These are phyloP conservation scores for Tigriopus californicus DNA, from an alignment of 2,888 invertebrate species.

Conservation along the genomic window DNA sequence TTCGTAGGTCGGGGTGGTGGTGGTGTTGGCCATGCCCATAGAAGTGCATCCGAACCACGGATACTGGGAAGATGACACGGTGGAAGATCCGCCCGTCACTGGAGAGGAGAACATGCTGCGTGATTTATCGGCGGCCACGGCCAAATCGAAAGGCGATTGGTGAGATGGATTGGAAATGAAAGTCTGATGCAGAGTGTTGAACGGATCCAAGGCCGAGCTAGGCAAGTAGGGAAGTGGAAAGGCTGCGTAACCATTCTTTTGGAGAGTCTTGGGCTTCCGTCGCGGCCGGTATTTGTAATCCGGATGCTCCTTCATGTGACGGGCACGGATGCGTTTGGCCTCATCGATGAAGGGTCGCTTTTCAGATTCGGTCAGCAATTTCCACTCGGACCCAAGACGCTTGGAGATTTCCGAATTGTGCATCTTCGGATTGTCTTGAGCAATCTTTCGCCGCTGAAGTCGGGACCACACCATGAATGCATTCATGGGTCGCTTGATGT, in stretches of 20 bases:
- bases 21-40: background rate
- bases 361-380: constrained; percentile 59
- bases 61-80: background rate
- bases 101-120: constrained; percentile 24
- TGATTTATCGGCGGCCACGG: constrained; percentile 45
- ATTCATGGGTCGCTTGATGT: constrained; percentile 86
- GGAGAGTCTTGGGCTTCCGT: constrained; percentile 26
- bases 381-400: constrained; percentile 76
- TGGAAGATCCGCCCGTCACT: background rate
- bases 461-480: constrained; percentile 89
- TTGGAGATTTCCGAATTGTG: constrained; percentile 92
- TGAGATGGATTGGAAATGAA: constrained; percentile 20
- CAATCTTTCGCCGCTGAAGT: constrained; percentile 73
- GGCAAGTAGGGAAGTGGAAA: constrained; percentile 62
- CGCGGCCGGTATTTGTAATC: constrained; percentile 76
- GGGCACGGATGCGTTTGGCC: constrained; percentile 64
- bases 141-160: constrained; percentile 20
- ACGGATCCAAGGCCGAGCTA: constrained; percentile 19
- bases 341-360: constrained; percentile 89
- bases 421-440: constrained; percentile 91
- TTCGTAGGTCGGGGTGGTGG: background rate
- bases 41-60: background rate
- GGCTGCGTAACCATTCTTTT: constrained; percentile 65
- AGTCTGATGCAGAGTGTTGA: constrained; percentile 21
- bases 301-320: constrained; percentile 79